Percentiles rank a stretch among this genome's conserved stretches.
Conservation (phyloP, 2,888 invertebrate species). For the Subacronicta megacephala region DNA sequence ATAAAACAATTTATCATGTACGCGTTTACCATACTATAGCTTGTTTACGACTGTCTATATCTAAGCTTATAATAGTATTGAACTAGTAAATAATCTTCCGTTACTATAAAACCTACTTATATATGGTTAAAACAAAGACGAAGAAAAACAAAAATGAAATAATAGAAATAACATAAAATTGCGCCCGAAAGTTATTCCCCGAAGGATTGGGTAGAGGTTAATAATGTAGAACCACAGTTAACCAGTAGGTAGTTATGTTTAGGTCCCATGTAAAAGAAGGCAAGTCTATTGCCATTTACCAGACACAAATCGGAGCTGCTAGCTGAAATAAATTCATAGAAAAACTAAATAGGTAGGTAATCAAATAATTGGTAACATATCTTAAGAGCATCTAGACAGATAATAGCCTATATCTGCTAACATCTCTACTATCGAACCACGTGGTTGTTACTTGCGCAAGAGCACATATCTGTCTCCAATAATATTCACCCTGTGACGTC, state of each 20-base stretch:
- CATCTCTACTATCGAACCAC: slow-evolving; percentile 27
- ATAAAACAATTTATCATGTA: slow-evolving; percentile 37
- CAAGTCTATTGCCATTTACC: no score
- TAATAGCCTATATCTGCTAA: neutral
- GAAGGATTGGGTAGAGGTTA: no score
- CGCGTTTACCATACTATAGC: slow-evolving; percentile 18
- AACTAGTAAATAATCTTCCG: neutral
- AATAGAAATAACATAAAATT: no score
- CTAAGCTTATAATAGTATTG: slow-evolving; percentile 6
- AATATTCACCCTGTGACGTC: slow-evolving; percentile 24
- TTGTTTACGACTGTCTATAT: slow-evolving; percentile 17
- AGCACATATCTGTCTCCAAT: neutral
- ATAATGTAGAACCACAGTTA: no score
- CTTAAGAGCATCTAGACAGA: slow-evolving; percentile 23
- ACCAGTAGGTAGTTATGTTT: no score
- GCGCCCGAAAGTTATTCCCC: no score
- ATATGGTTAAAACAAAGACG: neutral
- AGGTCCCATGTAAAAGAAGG: no score
- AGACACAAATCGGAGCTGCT: no score
- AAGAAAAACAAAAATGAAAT: no score
- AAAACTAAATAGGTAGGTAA: slow-evolving; percentile 15
- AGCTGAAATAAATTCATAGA: slow-evolving; percentile 1
- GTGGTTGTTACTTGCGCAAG: slow-evolving; percentile 17
- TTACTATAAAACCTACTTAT: neutral
- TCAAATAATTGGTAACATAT: slow-evolving; percentile 27